These are phyloP conservation scores for Myotis davidii DNA, from an alignment of 2,113 vertebrate genomes.

Conservation along the genomic window DNA sequence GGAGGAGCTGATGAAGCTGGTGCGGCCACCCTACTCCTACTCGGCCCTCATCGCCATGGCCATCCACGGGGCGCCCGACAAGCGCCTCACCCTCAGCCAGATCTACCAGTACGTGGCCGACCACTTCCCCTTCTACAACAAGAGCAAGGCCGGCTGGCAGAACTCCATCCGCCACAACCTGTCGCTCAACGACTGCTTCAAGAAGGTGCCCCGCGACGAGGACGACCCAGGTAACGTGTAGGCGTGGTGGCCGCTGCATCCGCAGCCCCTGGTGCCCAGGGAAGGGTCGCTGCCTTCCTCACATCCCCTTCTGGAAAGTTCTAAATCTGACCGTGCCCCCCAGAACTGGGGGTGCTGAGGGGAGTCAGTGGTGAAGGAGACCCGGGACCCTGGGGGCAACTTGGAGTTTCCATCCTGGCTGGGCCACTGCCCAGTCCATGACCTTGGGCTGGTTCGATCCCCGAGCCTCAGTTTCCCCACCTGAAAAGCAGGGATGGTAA, in stretches of 20 bases:
- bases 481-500: not conserved
- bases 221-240: constrained; percentile 94
- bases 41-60: constrained; percentile 99
- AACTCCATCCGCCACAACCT: constrained; percentile 99
- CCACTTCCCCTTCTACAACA: constrained; percentile 99
- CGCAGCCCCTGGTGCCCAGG: rapidly evolving
- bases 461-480: not conserved
- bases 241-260: rapidly evolving
- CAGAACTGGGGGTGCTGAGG: not conserved
- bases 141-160: constrained; percentile 99
- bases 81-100: constrained; percentile 96
- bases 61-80: constrained; percentile 95
- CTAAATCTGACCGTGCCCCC: rapidly evolving
- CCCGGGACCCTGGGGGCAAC: rapidly evolving
- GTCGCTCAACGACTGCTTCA: constrained; percentile 92
- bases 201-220: constrained; percentile 97
- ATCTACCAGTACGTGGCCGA: constrained; percentile 99
- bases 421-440: not conserved
- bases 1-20: constrained; percentile 98
- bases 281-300: rapidly evolving
- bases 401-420: not conserved
- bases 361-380: not conserved
- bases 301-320: not conserved
- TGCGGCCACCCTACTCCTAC: constrained; percentile 97
- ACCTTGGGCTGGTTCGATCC: not conserved